A percentile compares a stretch with the other conserved stretches of the same genome.
Conservation (phyloP, 2,113 vertebrate species). For the Thymallus thymallus region DNA sequence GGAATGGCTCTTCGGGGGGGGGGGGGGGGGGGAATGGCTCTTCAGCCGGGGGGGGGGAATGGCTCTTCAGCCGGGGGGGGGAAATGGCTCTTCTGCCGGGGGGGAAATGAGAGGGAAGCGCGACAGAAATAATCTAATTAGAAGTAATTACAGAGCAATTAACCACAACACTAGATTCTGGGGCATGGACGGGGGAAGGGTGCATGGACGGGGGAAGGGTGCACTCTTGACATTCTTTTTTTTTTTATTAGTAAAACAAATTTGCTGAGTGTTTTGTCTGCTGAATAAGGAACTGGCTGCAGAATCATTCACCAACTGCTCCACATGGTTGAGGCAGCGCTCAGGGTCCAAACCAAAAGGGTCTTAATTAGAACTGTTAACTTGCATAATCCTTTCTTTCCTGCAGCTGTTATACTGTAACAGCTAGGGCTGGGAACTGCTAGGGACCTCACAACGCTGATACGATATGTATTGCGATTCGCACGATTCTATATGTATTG, state of each 20-base stretch:
- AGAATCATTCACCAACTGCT: background rate
- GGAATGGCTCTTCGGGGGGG: too few relatives aligned
- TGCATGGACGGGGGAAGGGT: conserved; percentile 11
- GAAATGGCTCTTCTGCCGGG: conserved; percentile 39
- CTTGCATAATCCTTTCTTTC: background rate
- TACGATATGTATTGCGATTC: too few relatives aligned
- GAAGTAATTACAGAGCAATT: conserved; percentile 67
- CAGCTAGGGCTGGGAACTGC: background rate
- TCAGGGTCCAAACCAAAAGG: background rate
- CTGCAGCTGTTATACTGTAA: background rate
- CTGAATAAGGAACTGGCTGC: background rate
- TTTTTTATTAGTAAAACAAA: too few relatives aligned
- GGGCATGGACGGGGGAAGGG: conserved; percentile 24
- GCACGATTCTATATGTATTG: too few relatives aligned
- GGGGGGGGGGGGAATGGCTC: too few relatives aligned
- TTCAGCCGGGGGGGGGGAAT: conserved; percentile 18
- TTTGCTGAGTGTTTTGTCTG: conserved; percentile 12
- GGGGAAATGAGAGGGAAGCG: conserved; percentile 32
- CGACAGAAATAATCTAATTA: conserved; percentile 73
- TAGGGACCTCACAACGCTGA: too few relatives aligned
- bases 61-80: conserved; percentile 27
- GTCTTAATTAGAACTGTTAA: background rate
- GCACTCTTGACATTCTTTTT: too few relatives aligned
- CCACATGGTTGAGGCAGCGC: background rate
- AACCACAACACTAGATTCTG: conserved; percentile 61